Percentiles rank a stretch among this genome's conserved stretches.
Conservation (phyloP, 23 tunicate species). For the Styela plicata region DNA sequence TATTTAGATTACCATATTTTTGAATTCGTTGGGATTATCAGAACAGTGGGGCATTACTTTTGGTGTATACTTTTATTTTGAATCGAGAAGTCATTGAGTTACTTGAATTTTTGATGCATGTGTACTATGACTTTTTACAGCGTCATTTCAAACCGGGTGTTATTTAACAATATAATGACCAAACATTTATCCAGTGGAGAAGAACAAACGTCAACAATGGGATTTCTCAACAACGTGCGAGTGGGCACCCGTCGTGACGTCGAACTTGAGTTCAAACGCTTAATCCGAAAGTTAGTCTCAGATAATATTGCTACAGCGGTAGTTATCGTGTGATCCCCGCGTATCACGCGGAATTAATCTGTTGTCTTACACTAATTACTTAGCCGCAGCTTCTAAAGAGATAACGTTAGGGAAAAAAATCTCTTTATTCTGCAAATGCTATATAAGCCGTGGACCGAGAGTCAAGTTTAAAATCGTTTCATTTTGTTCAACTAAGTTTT, state of each 20-base stretch:
- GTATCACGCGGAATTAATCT: slow-evolving; percentile 19
- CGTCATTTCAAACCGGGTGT: not conserved
- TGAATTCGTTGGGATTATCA: no score
- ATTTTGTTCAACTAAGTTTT: no score
- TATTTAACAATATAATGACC: not conserved
- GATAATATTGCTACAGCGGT: not conserved
- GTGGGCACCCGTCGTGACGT: not conserved
- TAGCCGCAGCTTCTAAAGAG: not conserved
- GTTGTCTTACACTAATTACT: slow-evolving; percentile 22
- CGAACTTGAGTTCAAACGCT: not conserved
- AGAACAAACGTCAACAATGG: not conserved
- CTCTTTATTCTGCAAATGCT: not conserved
- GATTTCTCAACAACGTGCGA: not conserved
- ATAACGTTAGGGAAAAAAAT: not conserved
- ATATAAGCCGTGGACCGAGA: no score
- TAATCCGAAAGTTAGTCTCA: not conserved
- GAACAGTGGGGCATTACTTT: no score
- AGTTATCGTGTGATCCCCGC: slow-evolving; percentile 3
- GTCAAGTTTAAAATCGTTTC: no score
- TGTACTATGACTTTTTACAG: no score
- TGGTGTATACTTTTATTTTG: no score
- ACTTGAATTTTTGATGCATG: no score
- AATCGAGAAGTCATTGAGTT: no score
- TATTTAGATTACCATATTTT: no score
- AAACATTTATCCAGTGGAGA: not conserved